phyloP scores from a whole-genome alignment of 2,797 vertebrate genomes.

The Acropternis orthonyx region DNA sequence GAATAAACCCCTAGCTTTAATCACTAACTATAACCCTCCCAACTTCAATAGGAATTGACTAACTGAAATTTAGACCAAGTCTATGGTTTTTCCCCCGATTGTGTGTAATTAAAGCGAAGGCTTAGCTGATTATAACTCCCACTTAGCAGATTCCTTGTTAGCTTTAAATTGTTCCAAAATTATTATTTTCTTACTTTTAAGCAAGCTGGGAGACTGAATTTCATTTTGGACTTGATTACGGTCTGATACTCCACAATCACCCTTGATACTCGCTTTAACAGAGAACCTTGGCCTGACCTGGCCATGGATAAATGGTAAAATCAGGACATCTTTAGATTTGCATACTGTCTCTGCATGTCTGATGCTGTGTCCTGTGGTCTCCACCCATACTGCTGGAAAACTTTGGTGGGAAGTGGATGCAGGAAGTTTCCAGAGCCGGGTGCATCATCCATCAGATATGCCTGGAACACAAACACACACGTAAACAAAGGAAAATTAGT shows the following conservation, averaged over 20 bases:
- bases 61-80: not conserved
- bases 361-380: not conserved
- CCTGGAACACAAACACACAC: not conserved
- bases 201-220: not conserved
- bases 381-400: not conserved
- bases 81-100: accelerated
- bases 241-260: not conserved
- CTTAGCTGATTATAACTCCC: not conserved
- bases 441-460: not conserved
- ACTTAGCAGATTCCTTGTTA: not conserved
- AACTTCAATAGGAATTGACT: not conserved
- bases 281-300: not conserved
- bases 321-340: not conserved
- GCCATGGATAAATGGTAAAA: not conserved
- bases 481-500: not conserved
- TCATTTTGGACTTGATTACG: not conserved
- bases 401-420: not conserved
- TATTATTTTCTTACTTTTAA: not conserved
- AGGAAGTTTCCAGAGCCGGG: not conserved
- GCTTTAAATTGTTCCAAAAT: not conserved
- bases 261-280: not conserved
- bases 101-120: not conserved
- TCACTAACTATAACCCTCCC: not conserved
- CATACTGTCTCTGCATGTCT: accelerated
- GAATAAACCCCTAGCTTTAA: not conserved